These are phyloP conservation scores for Ceratoteleas bidentatus DNA, from an alignment of 1,140 invertebrate species.

Conservation along the genomic window DNA sequence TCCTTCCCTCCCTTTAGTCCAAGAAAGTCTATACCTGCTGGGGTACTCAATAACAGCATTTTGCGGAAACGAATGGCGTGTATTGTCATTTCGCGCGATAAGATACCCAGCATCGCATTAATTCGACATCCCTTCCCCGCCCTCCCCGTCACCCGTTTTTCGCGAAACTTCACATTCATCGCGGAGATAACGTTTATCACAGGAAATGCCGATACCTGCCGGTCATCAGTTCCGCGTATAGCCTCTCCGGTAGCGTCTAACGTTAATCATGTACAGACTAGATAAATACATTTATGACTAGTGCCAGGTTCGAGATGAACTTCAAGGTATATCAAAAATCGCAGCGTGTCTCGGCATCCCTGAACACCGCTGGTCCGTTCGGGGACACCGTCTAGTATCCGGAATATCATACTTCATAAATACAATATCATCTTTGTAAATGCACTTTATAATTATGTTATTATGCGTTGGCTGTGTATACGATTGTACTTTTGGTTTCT, in stretches of 20 bases:
- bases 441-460: slow-evolving; percentile 75
- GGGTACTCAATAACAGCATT: slow-evolving; percentile 32
- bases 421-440: slow-evolving; percentile 71
- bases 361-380: slow-evolving; percentile 1
- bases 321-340: slow-evolving; percentile 31
- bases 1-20: slow-evolving; percentile 2
- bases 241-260: slow-evolving; percentile 16
- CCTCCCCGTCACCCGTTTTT: no score
- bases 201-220: slow-evolving; percentile 44
- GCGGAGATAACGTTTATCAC: slow-evolving; percentile 13
- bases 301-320: slow-evolving; percentile 28
- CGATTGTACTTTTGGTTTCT: slow-evolving; percentile 81
- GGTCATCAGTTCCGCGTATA: slow-evolving; percentile 23
- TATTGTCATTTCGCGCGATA: slow-evolving; percentile 50
- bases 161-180: background rate
- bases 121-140: slow-evolving; percentile 7
- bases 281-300: slow-evolving; percentile 42
- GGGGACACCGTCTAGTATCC: slow-evolving; percentile 16
- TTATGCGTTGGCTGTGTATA: slow-evolving; percentile 80
- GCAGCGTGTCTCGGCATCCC: background rate
- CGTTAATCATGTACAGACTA: slow-evolving; percentile 44
- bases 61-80: slow-evolving; percentile 33
- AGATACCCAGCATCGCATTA: slow-evolving; percentile 21
- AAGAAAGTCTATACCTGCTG: slow-evolving; percentile 36
- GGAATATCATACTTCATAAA: slow-evolving; percentile 47